Evolutionary conservation across 2,113 vertebrate species (phyloP), one percentile per base, ranked within the genome.

Genomic region (Phaethornis superciliosus): DNA sequence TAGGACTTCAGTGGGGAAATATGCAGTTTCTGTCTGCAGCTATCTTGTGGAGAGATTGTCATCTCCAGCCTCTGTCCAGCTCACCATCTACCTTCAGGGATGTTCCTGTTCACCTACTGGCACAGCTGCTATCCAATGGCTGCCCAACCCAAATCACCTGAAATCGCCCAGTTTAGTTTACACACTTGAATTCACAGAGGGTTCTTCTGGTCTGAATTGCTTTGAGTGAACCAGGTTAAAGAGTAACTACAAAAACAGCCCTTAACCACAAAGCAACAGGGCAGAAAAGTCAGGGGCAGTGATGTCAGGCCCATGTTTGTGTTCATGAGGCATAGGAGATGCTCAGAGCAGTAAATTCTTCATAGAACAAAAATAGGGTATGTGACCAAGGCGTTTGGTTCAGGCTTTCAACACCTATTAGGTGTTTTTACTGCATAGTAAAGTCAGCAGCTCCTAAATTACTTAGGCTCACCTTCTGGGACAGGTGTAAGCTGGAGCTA

Each of bases 251-350:
- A 15, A 1, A 1, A 64, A 33, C 28, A 78, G 27, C 8, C 81
- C 6, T 16, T 49, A 84, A 49, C 21, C 46, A 47, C 37, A 19
- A 47, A 70, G 26, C 35, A 69, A 40, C 28, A 47, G 26, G 55
- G 19, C 4, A 1, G 44, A 47, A 47, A 52, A 0, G 0, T 20
- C 4, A 2, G 3, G 32, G 11, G 5, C 14, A 40, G 40, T 40
- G 42, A 52, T 1, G 0, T 20, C 4, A 2, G 3, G 32, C 10
- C 5, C 14, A 10, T 63, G 15, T 59, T 67, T 78, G 35, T 28
- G 35, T 80, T 32, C 3, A 2, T 70, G 59, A 44, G 32, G 12
- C 4, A 4, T 9, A 21, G 8, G 20, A 56, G 70, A 63, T 71
- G 33, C 20, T 70, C 51, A 59, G 47, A 78, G 60, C 56, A 75